Conservation (phyloP, 2,888 invertebrate species). For the Drosophila paucipuncta region DNA sequence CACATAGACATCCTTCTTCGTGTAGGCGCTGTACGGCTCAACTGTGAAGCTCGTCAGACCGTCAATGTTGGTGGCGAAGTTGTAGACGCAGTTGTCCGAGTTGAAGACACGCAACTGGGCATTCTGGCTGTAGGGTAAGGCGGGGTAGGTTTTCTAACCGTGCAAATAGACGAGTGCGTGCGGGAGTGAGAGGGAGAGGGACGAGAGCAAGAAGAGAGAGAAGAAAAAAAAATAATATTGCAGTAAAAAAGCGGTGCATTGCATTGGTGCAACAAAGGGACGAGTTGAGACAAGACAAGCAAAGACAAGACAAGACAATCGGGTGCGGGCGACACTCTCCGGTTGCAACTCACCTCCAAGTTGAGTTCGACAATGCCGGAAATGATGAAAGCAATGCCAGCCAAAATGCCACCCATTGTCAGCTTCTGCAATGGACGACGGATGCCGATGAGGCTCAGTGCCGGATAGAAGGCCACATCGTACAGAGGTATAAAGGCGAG, state of each 20-base stretch:
- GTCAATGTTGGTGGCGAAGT: conserved; percentile 66
- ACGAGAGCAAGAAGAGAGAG: conserved; percentile 24
- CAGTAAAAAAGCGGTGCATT: conserved; percentile 9
- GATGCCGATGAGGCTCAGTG: conserved; percentile 89
- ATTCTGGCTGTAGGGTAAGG: conserved; percentile 87
- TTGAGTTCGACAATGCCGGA: conserved; percentile 94
- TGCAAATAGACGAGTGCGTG: conserved; percentile 45
- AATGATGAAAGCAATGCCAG: conserved; percentile 93
- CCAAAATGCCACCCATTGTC: conserved; percentile 94
- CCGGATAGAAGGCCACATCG: conserved; percentile 92
- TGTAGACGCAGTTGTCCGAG: conserved; percentile 86
- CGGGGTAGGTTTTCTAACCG: conserved; percentile 88
- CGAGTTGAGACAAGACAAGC: not conserved
- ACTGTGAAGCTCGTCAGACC: conserved; percentile 52
- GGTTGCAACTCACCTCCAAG: conserved; percentile 87
- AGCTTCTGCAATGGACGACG: conserved; percentile 94
- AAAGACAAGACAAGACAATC: not conserved
- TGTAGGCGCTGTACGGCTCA: conserved; percentile 53
- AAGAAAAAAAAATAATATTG: conserved; percentile 7
- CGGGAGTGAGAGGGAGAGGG: conserved; percentile 37
- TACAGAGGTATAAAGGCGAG: conserved; percentile 94
- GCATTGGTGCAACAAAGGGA: conserved; percentile 33
- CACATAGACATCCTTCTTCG: conserved; percentile 70
- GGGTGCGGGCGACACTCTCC: not conserved
- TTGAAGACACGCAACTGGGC: conserved; percentile 91